These are phyloP conservation scores for Spilosoma lubricipeda DNA, from an alignment of 2,888 invertebrate genomes.

Conservation along the genomic window DNA sequence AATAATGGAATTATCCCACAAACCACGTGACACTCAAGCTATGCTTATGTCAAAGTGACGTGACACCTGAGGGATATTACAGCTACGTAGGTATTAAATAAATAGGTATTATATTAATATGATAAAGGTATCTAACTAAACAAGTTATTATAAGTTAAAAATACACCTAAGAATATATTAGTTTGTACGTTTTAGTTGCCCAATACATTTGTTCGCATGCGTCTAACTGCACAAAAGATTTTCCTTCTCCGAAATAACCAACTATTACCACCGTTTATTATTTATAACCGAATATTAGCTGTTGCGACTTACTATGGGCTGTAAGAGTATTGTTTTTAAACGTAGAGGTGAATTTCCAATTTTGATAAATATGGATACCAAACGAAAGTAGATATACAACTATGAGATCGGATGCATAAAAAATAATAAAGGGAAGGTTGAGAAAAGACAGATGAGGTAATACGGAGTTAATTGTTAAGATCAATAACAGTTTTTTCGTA, in stretches of 20 bases:
- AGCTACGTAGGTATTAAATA: background rate
- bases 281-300: no score
- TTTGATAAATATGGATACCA: background rate
- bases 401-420: background rate
- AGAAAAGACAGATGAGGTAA: background rate
- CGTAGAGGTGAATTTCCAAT: background rate
- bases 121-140: background rate
- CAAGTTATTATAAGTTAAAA: background rate
- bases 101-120: no score
- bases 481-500: background rate
- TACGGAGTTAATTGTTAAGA: background rate
- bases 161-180: conserved; percentile 27
- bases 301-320: conserved; percentile 50
- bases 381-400: background rate
- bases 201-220: conserved; percentile 21
- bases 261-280: no score
- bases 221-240: conserved; percentile 57
- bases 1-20: no score
- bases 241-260: conserved; percentile 57
- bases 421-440: no score
- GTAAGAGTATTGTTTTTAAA: conserved; percentile 11
- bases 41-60: no score
- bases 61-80: no score
- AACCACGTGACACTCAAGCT: no score
- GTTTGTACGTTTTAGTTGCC: conserved; percentile 30